Base-by-base conservation (phyloP, 2,797 vertebrate species). In the Gallinago nigripennis region DNA sequence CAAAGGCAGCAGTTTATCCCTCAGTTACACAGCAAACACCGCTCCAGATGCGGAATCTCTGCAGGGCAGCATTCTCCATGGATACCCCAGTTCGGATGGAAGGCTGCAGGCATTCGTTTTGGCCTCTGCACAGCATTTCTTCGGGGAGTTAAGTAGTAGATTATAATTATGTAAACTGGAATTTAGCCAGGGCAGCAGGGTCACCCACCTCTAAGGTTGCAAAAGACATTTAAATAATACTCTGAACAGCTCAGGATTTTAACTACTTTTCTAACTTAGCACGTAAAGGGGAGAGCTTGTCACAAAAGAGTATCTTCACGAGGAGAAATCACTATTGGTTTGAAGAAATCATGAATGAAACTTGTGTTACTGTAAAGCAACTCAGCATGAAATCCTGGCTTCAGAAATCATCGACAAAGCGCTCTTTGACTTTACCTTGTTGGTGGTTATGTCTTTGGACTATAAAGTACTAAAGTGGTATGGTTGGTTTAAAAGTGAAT, bases 181-280 rank as follows among this genome's bases (percentile, higher is more conserved):
- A 90, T 96, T 95, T 81, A 77, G 84, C 87, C 85, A 82, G 45
- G 53, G 53, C 83, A 90, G 57, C 51, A 57, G 72, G 85, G 85
- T 95, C 86, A 83, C 50, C 85, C 2, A 0, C 68, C 68, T 85
- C 39, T 46, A 53, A 33, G 58, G 61, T 68, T 94, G 76, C 82
- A 94, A 92, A 94, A 95, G 71, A 48, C 69, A 90, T 79, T 90
- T 70, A 79, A 95, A 51, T 58, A 58, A 80, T 54, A 33, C 56
- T 73, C 65, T 37, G 75, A 85, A 69, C 48, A 65, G 60, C 72
- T 83, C 78, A 45, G 66, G 23, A 30, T 82, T 92, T 93, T 76
- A 93, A 72, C 66, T 58, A 1, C 50, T 76, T 50, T 30, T 57
- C 63, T 68, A 79, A 69, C 16, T 39, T 45, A 15, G 64, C 35